Percentiles rank a stretch among this genome's conserved stretches.
Evolutionary conservation across 1,140 invertebrate species (phyloP).

Genomic region (Panulirus ornatus): DNA sequence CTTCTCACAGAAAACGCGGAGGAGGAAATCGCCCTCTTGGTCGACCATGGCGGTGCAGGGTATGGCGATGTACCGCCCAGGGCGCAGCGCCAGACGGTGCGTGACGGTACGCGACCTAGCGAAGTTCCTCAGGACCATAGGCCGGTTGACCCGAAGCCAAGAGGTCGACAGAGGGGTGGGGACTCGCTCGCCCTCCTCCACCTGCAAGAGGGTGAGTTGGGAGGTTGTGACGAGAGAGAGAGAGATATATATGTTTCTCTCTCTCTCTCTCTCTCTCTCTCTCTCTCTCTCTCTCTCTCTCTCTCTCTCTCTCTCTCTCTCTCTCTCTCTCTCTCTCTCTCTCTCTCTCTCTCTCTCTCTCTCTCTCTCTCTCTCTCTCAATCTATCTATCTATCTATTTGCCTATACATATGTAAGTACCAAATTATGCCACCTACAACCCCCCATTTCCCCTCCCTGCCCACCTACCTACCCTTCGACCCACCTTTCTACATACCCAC

Average conservation of each 20-base stretch:
- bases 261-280: conserved; percentile 8
- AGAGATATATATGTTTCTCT: too few relatives aligned
- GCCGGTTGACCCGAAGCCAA: conserved; percentile 97
- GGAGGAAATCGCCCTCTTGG: conserved; percentile 80
- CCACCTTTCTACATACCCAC: too few relatives aligned
- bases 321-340: neutral
- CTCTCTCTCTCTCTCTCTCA: neutral
- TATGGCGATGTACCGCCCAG: conserved; percentile 79
- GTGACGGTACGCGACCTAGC: conserved; percentile 52
- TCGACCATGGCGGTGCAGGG: conserved; percentile 80
- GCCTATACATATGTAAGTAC: neutral
- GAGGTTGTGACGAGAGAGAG: too few relatives aligned
- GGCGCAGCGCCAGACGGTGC: conserved; percentile 45
- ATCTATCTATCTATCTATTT: too few relatives aligned
- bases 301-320: neutral
- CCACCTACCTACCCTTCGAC: too few relatives aligned
- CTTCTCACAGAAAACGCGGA: conserved; percentile 79
- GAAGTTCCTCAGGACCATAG: conserved; percentile 93
- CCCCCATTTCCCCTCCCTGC: too few relatives aligned
- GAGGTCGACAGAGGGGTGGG: conserved; percentile 87
- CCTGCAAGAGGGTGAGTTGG: neutral
- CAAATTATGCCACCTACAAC: too few relatives aligned
- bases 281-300: conserved; percentile 7
- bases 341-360: neutral
- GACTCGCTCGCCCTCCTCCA: conserved; percentile 9